Base-by-base conservation (phyloP, 2,797 vertebrate species). In the Macropodus opercularis region DNA sequence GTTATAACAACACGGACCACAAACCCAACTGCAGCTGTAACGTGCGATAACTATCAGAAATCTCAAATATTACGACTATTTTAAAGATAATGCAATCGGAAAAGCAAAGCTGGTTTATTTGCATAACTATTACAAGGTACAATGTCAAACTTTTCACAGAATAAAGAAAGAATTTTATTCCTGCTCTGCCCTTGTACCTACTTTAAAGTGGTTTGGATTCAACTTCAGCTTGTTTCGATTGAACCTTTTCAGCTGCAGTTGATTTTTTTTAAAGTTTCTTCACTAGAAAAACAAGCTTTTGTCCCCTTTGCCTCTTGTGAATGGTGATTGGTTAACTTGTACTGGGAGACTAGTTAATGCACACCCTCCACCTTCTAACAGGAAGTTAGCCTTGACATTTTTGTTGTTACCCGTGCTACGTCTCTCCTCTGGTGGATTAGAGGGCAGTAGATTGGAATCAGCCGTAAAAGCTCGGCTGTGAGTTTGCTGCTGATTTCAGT, bases 401-500 rank as follows among this genome's bases (percentile, higher is more conserved):
- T 32, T 12, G 13, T n/a, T n/a, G n/a, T n/a, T 29, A 29, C 27
- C 6, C 11, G 27, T 29, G 4, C 11, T 5, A n/a, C n/a, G n/a
- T n/a, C n/a, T n/a, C n/a, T n/a, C 29, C 1, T 1, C 23, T 15
- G 40, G n/a, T n/a, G n/a, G n/a, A n/a, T n/a, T n/a, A 50, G 14
- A 4, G 8, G 5, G 21, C 27, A 8, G 27, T 14, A 1, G 29
- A 12, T 21, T 64, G 42, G 8, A 59, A 40, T 39, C 24, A 34
- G 1, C 34, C 2, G 4, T 22, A 5, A 22, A 8, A 22, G 31
- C 69, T 17, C 8, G 1, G 11, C 51, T 7, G 17, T 4, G 29
- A 49, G 51, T 49, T 54, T 39, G 46, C 26, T 19, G 47, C 48
- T 42, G 15, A 47, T 54, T 66, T 44, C 15, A 51, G 40, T 15